Evolutionary conservation across 2,113 vertebrate species (phyloP).

Genomic region (Cololabis saira): DNA sequence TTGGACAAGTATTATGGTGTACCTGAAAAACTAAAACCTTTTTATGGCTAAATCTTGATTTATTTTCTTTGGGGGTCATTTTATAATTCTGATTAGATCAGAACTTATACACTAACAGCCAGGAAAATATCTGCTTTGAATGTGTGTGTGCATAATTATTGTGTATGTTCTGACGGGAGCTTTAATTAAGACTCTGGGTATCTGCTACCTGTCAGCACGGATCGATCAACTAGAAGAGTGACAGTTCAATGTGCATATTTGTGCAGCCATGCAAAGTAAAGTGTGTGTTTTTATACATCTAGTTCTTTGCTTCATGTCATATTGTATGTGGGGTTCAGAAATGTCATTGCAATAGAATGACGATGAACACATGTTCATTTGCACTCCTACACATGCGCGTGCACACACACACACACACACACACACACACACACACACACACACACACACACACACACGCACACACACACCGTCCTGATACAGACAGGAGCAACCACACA

Average conservation of each 20-base stretch:
- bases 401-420: background rate
- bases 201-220: slow-evolving; percentile 75
- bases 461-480: background rate
- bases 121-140: slow-evolving; percentile 35
- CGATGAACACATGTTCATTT: slow-evolving; percentile 11
- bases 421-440: background rate
- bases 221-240: slow-evolving; percentile 73
- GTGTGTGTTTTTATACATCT: slow-evolving; percentile 11
- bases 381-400: background rate
- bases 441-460: background rate
- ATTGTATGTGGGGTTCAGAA: slow-evolving; percentile 6
- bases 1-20: too few species aligned
- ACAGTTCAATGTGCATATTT: slow-evolving; percentile 56
- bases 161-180: slow-evolving; percentile 67
- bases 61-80: background rate
- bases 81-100: slow-evolving; percentile 29
- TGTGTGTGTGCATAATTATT: slow-evolving; percentile 27
- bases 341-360: background rate
- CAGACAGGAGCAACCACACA: too few species aligned
- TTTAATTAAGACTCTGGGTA: slow-evolving; percentile 82
- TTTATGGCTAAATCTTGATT: background rate
- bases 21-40: too few species aligned
- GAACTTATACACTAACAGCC: slow-evolving; percentile 17
- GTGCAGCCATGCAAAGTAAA: slow-evolving; percentile 15
- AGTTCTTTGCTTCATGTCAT: slow-evolving; percentile 29